Evolutionary conservation across 2,888 invertebrate species (phyloP).

Genomic region (Poecilus cupreus): DNA sequence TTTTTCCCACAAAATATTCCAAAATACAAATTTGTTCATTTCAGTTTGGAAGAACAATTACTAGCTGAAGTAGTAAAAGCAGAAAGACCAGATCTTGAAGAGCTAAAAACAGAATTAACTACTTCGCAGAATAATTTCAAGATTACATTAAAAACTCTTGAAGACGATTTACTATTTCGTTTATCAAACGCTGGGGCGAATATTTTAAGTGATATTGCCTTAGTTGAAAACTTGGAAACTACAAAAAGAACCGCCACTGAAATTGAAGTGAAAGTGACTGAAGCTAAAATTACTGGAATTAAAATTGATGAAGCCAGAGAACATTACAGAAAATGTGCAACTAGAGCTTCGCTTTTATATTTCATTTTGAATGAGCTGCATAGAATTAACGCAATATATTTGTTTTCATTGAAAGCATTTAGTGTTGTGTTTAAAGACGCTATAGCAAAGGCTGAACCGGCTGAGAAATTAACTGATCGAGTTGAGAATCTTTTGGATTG

Average conservation of each 20-base stretch:
- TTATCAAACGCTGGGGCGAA: constrained; percentile 94
- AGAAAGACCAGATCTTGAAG: constrained; percentile 93
- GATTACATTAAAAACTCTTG: constrained; percentile 91
- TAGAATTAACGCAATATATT: constrained; percentile 96
- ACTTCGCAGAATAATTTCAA: constrained; percentile 96
- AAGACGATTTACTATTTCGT: constrained; percentile 91
- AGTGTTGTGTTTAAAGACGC: constrained; percentile 93
- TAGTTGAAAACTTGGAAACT: constrained; percentile 94
- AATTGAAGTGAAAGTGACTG: constrained; percentile 89
- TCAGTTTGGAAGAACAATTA: constrained; percentile 90
- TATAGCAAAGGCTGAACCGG: constrained; percentile 79
- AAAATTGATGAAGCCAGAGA: constrained; percentile 95
- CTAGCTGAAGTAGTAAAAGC: constrained; percentile 95
- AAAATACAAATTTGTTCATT: neutral
- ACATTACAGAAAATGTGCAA: constrained; percentile 88
- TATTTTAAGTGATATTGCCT: constrained; percentile 90
- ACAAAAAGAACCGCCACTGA: constrained; percentile 95
- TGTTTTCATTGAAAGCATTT: constrained; percentile 96
- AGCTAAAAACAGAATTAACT: constrained; percentile 86
- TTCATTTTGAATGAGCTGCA: constrained; percentile 94
- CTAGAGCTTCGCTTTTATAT: constrained; percentile 91
- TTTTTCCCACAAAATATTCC: neutral
- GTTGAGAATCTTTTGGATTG: constrained; percentile 88
- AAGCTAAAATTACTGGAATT: constrained; percentile 88
- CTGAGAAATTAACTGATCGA: constrained; percentile 82